These are phyloP conservation scores for Malacosoma neustria DNA, from an alignment of 2,888 invertebrate species.

Conservation along the genomic window DNA sequence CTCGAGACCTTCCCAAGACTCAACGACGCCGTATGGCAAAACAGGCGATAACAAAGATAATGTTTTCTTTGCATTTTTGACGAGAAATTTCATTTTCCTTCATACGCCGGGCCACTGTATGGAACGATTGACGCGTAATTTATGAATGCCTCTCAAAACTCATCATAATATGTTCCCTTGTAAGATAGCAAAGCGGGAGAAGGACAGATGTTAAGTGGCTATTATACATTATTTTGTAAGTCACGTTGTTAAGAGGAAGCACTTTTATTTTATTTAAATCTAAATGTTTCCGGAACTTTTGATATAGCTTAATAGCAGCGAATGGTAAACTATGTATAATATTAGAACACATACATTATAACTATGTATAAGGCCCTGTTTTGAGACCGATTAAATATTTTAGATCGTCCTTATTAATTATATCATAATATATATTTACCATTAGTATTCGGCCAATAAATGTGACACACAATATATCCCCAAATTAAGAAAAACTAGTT, in stretches of 20 bases:
- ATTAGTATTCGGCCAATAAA: no score
- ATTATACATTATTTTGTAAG: conserved; percentile 43
- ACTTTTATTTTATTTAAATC: neutral
- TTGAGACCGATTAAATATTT: no score
- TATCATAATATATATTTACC: no score
- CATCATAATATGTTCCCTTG: conserved; percentile 33
- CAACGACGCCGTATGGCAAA: conserved; percentile 52
- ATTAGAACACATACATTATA: no score
- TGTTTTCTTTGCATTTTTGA: conserved; percentile 33
- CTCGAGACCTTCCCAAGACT: conserved; percentile 55
- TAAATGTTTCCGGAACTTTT: neutral
- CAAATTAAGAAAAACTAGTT: no score
- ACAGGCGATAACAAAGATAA: conserved; percentile 29
- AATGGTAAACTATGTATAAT: no score
- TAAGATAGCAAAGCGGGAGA: conserved; percentile 30
- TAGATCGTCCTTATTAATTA: no score
- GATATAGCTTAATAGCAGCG: no score
- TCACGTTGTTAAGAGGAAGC: conserved; percentile 42
- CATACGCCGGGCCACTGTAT: conserved; percentile 16
- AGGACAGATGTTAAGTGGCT: conserved; percentile 39
- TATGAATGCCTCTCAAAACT: conserved; percentile 37
- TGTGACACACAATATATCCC: no score
- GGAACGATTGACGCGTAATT: conserved; percentile 33
- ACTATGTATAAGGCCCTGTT: no score
- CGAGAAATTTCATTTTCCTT: conserved; percentile 31